Evolutionary conservation across 2,113 vertebrate genomes (phyloP).

Genomic region (Phrynosoma blainvillii): DNA sequence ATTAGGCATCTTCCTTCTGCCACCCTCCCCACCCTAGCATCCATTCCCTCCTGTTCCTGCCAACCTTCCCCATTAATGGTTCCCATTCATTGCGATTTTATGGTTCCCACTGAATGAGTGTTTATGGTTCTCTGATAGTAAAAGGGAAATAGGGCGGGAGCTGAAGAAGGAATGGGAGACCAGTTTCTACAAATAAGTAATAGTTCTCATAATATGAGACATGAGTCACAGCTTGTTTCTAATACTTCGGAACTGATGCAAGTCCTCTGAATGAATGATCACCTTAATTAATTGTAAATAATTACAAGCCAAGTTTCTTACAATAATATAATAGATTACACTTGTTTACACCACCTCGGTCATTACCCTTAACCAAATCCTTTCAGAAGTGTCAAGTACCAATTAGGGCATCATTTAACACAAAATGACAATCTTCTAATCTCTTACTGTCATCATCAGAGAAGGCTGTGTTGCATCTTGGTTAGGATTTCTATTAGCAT

Average conservation of each 20-base stretch:
- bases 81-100: no score
- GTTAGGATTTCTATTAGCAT: not conserved
- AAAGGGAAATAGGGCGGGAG: not conserved
- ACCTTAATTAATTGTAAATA: slow-evolving; percentile 20
- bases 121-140: not conserved
- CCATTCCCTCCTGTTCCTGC: not conserved
- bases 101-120: not conserved
- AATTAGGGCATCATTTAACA: not conserved
- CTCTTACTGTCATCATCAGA: not conserved
- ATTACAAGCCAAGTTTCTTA: slow-evolving; percentile 1
- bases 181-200: not conserved
- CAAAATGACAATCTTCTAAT: not conserved
- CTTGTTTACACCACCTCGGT: not conserved
- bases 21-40: not conserved
- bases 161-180: not conserved
- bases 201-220: not conserved
- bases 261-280: not conserved
- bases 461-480: not conserved
- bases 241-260: not conserved
- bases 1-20: not conserved
- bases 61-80: not conserved
- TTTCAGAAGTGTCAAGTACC: not conserved
- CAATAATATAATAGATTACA: slow-evolving; percentile 13
- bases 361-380: not conserved
- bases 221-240: slow-evolving; percentile 4